phyloP scores from a whole-genome alignment of 64 coral and sea anemone genomes.

The Pocillopora damicornis region DNA sequence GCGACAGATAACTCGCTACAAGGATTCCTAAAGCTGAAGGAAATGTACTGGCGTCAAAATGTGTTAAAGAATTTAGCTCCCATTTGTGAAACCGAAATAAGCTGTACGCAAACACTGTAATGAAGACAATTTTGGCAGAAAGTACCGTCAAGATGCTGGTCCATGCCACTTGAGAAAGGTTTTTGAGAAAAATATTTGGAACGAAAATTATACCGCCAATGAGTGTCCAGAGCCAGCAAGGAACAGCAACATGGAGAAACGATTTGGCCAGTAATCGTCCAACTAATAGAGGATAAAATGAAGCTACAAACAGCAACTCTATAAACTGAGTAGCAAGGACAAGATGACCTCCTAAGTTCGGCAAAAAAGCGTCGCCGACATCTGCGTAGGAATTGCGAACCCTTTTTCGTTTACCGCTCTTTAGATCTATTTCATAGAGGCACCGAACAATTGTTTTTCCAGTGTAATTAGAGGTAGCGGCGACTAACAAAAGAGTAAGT shows the following conservation, averaged over 20 bases:
- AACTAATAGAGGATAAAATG: conserved; percentile 83
- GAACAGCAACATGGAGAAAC: conserved; percentile 35
- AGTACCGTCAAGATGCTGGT: conserved; percentile 90
- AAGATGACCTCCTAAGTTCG: conserved; percentile 57
- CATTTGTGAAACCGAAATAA: conserved; percentile 63
- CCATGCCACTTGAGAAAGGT: conserved; percentile 97
- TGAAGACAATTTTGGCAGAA: conserved; percentile 87
- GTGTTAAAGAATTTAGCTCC: conserved; percentile 67
- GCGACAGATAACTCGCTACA: conserved; percentile 93
- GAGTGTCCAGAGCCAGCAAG: conserved; percentile 77
- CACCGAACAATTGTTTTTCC: conserved; percentile 81
- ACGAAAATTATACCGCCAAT: conserved; percentile 71
- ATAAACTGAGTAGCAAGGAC: conserved; percentile 73
- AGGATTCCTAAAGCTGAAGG: conserved; percentile 85
- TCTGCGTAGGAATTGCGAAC: conserved; percentile 82
- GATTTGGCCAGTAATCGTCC: conserved; percentile 78
- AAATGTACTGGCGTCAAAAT: conserved; percentile 77
- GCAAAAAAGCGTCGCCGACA: conserved; percentile 70
- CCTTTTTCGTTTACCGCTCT: conserved; percentile 54
- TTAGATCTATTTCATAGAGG: conserved; percentile 56
- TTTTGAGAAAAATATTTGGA: conserved; percentile 88
- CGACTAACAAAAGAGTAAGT: conserved; percentile 60
- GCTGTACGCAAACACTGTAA: conserved; percentile 77
- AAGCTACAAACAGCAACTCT: conserved; percentile 68
- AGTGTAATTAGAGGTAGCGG: conserved; percentile 84